phyloP scores from a whole-genome alignment of 2,888 invertebrate genomes.

The Archips crataeganus region DNA sequence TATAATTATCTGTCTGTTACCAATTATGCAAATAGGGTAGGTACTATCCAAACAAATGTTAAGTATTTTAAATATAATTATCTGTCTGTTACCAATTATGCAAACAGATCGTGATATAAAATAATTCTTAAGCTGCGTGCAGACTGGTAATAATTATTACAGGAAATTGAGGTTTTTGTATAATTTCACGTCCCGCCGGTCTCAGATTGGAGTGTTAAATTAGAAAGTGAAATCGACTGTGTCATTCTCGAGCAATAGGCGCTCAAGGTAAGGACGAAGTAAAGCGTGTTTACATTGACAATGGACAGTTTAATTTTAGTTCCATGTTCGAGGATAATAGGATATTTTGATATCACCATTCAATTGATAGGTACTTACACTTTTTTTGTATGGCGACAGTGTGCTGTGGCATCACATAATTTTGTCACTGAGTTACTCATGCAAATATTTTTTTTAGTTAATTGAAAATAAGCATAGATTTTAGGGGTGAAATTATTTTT shows the following conservation, averaged over 20 bases:
- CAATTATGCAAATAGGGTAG: too few species aligned
- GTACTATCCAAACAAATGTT: too few species aligned
- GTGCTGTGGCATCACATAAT: too few species aligned
- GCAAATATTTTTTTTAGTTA: too few species aligned
- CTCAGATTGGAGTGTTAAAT: conserved; percentile 45
- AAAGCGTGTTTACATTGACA: conserved; percentile 15
- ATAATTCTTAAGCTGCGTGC: conserved; percentile 8
- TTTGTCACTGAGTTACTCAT: too few species aligned
- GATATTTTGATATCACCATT: neutral
- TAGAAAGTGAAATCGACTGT: conserved; percentile 44
- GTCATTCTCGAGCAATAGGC: conserved; percentile 26
- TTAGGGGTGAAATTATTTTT: too few species aligned
- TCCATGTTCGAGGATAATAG: neutral
- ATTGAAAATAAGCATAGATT: too few species aligned
- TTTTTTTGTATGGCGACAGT: too few species aligned
- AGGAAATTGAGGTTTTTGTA: conserved; percentile 45
- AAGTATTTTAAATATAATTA: too few species aligned
- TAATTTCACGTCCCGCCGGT: conserved; percentile 45
- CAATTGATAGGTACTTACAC: too few species aligned
- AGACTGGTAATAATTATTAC: conserved; percentile 31
- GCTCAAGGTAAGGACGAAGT: conserved; percentile 13
- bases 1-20: too few species aligned
- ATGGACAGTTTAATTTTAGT: neutral
- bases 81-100: neutral
- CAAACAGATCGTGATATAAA: neutral